A percentile compares a stretch with the other conserved stretches of the same genome.
Evolutionary conservation across 2,113 vertebrate genomes (phyloP).

Genomic region (Mobula hypostoma): DNA sequence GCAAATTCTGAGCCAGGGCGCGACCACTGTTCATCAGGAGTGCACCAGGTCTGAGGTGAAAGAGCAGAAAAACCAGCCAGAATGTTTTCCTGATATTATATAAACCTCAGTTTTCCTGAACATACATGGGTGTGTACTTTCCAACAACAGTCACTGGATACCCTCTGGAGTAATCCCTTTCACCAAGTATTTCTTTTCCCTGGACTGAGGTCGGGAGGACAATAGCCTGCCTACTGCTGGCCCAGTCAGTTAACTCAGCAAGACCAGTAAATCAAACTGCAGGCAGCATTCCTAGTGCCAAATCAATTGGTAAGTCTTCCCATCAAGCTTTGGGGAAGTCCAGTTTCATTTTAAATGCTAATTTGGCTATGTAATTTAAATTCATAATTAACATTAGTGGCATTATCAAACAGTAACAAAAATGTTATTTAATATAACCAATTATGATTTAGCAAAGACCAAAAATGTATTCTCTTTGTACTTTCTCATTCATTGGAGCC

Average conservation of each 20-base stretch:
- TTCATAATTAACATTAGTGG: background rate
- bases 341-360: background rate
- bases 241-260: background rate
- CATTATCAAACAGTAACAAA: background rate
- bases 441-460: background rate
- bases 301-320: background rate
- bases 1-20: background rate
- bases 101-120: background rate
- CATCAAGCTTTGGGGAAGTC: background rate
- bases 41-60: background rate
- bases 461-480: background rate
- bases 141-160: background rate
- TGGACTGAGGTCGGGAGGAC: background rate
- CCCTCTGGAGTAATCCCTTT: background rate
- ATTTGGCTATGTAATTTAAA: background rate
- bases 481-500: background rate
- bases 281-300: background rate
- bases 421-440: background rate
- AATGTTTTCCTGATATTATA: background rate
- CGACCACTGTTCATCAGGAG: background rate
- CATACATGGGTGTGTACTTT: background rate
- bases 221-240: background rate
- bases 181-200: background rate
- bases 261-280: background rate
- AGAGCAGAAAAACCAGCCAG: background rate